Evolutionary conservation across 2,797 vertebrate genomes (phyloP).

Genomic region (Poeciliopsis gracilis): DNA sequence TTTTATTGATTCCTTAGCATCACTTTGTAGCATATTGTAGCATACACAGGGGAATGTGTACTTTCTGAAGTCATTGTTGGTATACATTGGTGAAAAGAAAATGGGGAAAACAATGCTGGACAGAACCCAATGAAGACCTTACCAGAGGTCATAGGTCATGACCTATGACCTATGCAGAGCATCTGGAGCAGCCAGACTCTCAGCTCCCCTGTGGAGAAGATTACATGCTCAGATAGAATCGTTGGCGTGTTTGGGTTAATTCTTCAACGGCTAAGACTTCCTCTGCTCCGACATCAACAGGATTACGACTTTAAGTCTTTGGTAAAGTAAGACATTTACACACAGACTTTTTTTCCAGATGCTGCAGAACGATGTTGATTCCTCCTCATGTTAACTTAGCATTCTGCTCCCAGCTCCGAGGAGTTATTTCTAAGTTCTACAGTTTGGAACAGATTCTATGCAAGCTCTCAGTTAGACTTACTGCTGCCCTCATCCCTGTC

Average conservation of each 20-base stretch:
- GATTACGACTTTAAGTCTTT: slow-evolving; percentile 10
- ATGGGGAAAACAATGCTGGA: too few species aligned
- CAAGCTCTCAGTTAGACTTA: background rate
- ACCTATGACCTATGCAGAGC: slow-evolving; percentile 70
- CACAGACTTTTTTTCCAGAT: background rate
- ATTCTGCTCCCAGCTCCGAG: background rate
- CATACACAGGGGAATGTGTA: background rate
- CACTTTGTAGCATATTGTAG: background rate
- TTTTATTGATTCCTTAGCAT: background rate
- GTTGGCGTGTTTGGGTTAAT: slow-evolving; percentile 28
- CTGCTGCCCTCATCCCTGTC: background rate
- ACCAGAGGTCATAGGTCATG: slow-evolving; percentile 82
- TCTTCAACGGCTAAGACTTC: slow-evolving; percentile 41
- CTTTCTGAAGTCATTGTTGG: background rate
- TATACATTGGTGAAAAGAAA: background rate
- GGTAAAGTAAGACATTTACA: background rate
- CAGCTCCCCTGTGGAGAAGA: slow-evolving; percentile 29
- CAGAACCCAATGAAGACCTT: slow-evolving; percentile 37
- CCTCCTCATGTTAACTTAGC: background rate
- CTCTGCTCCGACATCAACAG: slow-evolving; percentile 7
- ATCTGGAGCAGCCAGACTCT: slow-evolving; percentile 5
- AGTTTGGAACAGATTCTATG: background rate
- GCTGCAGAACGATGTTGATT: background rate
- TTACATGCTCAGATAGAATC: slow-evolving; percentile 48
- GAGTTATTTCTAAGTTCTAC: background rate